These are phyloP conservation scores for Poicephalus meyeri DNA, from an alignment of 2,113 vertebrate species.

Conservation along the genomic window DNA sequence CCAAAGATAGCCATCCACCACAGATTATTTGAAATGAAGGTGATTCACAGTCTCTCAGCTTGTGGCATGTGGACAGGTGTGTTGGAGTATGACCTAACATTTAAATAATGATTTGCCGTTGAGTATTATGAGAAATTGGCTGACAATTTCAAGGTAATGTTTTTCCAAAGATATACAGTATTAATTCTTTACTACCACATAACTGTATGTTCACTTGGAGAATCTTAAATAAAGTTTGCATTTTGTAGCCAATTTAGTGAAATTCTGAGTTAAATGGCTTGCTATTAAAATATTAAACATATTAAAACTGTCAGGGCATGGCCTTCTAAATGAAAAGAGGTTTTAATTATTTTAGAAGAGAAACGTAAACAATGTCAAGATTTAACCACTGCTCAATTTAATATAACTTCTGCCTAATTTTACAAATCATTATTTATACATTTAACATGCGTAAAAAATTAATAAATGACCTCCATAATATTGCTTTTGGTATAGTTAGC, in stretches of 20 bases:
- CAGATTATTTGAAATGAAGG: neutral
- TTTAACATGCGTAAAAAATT: constrained; percentile 54
- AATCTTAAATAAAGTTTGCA: constrained; percentile 50
- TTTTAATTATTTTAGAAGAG: constrained; percentile 56
- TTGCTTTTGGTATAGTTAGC: constrained; percentile 6
- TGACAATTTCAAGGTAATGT: neutral
- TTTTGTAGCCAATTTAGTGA: constrained; percentile 11
- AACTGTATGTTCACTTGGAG: neutral
- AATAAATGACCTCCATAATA: constrained; percentile 32
- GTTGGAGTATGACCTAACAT: neutral
- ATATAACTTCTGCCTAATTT: constrained; percentile 52
- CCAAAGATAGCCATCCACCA: neutral
- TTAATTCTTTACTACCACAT: neutral
- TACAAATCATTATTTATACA: constrained; percentile 56
- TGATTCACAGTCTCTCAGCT: neutral
- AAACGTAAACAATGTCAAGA: constrained; percentile 51
- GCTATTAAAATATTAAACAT: constrained; percentile 25
- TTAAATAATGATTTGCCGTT: neutral
- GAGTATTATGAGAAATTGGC: neutral
- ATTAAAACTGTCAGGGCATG: neutral
- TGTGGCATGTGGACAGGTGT: constrained; percentile 9
- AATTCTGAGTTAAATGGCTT: constrained; percentile 30
- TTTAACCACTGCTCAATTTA: constrained; percentile 55
- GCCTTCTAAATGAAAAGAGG: neutral
- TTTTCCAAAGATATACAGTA: neutral